phyloP scores from a whole-genome alignment of 2,113 vertebrate genomes.

The Poicephalus gulielmi region DNA sequence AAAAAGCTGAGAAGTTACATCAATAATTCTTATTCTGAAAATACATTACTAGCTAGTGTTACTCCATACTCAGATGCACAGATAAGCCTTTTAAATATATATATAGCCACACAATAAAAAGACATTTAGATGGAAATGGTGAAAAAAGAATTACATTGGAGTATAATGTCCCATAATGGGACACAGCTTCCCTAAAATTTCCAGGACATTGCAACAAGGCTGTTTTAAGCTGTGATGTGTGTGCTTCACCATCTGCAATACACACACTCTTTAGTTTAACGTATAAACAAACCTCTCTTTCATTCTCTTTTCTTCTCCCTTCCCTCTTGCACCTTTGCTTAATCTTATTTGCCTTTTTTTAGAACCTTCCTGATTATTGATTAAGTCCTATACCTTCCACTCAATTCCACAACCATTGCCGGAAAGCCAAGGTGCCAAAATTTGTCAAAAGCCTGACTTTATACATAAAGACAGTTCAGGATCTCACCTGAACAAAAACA shows the following conservation, averaged over 20 bases:
- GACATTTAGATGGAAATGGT: background rate
- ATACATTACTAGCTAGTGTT: background rate
- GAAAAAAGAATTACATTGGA: background rate
- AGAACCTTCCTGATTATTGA: constrained; percentile 1
- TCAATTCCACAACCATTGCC: constrained; percentile 17
- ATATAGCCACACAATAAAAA: background rate
- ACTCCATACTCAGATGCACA: background rate
- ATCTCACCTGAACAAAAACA: background rate
- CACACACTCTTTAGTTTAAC: background rate
- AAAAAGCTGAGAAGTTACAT: background rate
- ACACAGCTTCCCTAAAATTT: background rate
- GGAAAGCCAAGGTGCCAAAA: constrained; percentile 22
- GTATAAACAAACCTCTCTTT: background rate
- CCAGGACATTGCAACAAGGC: background rate
- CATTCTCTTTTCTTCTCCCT: constrained; percentile 22
- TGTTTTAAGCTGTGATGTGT: background rate
- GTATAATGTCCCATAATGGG: background rate
- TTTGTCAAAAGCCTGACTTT: background rate
- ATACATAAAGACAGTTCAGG: background rate
- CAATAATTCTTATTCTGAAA: background rate
- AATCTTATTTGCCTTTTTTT: constrained; percentile 53
- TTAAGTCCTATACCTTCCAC: constrained; percentile 10
- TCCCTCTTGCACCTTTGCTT: constrained; percentile 1
- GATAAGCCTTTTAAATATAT: background rate
- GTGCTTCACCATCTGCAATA: background rate